These are phyloP conservation scores for Syngnathus floridae DNA, from an alignment of 2,113 vertebrate genomes.

Conservation along the genomic window DNA sequence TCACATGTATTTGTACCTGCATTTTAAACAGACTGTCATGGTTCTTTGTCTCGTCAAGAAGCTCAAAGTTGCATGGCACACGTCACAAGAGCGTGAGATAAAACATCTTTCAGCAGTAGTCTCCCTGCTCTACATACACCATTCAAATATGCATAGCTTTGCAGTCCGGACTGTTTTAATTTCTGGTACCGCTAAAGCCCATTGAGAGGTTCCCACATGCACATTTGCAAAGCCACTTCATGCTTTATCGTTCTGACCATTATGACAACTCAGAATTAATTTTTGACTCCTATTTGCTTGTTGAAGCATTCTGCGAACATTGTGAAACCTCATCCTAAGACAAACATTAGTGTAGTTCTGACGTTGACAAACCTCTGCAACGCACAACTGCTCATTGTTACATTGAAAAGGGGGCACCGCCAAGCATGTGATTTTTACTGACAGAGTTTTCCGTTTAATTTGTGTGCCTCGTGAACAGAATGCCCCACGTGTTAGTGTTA, in stretches of 20 bases:
- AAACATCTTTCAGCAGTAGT: constrained; percentile 31
- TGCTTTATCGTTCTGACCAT: constrained; percentile 18
- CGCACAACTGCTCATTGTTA: background rate
- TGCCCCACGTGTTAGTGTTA: constrained; percentile 1
- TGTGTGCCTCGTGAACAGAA: constrained; percentile 18
- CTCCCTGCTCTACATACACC: background rate
- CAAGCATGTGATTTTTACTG: constrained; percentile 16
- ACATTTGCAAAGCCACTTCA: constrained; percentile 29
- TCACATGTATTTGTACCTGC: constrained; percentile 7
- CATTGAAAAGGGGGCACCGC: constrained; percentile 3
- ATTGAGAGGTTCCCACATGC: constrained; percentile 41
- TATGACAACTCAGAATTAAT: background rate
- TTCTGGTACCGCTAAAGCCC: constrained; percentile 47
- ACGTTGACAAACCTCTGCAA: background rate
- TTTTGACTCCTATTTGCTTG: background rate
- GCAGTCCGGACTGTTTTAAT: constrained; percentile 54
- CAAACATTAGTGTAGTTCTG: too few species aligned
- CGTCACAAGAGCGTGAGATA: constrained; percentile 31
- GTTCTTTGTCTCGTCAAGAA: constrained; percentile 38
- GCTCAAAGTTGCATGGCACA: constrained; percentile 47
- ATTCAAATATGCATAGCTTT: constrained; percentile 34
- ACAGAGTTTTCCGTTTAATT: constrained; percentile 24
- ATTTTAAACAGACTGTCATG: constrained; percentile 46
- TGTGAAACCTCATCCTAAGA: background rate
- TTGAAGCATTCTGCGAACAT: background rate